phyloP scores from a whole-genome alignment of 2,797 vertebrate species.

The Thunnus albacares region DNA sequence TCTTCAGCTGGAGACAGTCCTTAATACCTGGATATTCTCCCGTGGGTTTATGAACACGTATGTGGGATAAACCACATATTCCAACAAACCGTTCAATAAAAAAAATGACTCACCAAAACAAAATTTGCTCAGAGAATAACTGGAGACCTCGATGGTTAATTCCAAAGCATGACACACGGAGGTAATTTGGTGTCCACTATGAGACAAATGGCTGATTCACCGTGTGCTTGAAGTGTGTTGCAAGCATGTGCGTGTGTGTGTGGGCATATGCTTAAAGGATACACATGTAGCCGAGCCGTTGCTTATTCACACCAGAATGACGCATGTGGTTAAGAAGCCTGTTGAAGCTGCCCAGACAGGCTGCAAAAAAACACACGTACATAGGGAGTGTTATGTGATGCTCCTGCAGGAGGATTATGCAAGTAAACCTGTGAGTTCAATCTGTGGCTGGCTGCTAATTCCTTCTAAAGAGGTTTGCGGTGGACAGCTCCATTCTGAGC shows the following conservation, averaged over 20 bases:
- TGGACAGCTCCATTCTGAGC: conserved; percentile 15
- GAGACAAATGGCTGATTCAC: too few relatives aligned
- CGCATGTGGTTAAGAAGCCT: conserved; percentile 62
- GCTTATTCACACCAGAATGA: conserved; percentile 66
- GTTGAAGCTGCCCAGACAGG: conserved; percentile 30
- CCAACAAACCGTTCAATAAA: neutral
- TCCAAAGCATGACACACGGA: conserved; percentile 14
- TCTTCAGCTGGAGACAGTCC: neutral
- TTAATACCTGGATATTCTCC: conserved; percentile 3
- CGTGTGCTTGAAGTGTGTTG: too few relatives aligned
- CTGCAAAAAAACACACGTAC: conserved; percentile 38
- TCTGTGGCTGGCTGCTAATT: conserved; percentile 67
- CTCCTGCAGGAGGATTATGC: conserved; percentile 69
- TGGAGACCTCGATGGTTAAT: conserved; percentile 5
- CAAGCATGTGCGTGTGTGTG: neutral
- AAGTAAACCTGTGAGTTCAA: conserved; percentile 69
- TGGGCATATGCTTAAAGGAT: conserved; percentile 12
- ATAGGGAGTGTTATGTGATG: conserved; percentile 43
- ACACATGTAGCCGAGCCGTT: conserved; percentile 54
- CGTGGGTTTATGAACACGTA: conserved; percentile 4
- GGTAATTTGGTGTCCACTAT: neutral
- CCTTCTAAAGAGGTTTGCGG: conserved; percentile 68
- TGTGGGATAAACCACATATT: conserved; percentile 9
- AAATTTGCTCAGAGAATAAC: conserved; percentile 35
- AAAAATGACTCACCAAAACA: conserved; percentile 21